Conservation (phyloP, 2,113 vertebrate genomes). For the Oceanites oceanicus region DNA sequence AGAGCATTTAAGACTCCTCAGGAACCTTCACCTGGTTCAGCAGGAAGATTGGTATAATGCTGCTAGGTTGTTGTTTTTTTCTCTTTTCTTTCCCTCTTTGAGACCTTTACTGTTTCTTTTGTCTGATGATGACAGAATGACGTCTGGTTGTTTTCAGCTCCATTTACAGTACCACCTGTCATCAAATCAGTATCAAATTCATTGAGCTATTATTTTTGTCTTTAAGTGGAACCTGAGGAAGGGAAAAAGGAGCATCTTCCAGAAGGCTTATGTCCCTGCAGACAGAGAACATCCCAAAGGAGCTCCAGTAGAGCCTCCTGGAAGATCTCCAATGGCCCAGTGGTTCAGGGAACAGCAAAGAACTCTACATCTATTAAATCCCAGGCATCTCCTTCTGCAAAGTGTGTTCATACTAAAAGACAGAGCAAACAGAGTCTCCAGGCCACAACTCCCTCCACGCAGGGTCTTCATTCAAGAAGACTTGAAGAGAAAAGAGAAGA, state of each 20-base stretch:
- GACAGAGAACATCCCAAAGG: background rate
- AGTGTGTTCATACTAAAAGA: background rate
- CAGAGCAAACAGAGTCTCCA: background rate
- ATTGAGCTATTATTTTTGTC: background rate
- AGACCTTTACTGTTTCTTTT: background rate
- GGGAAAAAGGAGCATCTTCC: background rate
- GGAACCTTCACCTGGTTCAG: background rate
- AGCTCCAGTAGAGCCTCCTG: background rate
- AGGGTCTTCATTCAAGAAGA: background rate
- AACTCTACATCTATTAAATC: background rate
- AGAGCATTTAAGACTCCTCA: background rate
- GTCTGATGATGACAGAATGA: background rate
- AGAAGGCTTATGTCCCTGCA: background rate
- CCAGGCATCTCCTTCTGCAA: background rate
- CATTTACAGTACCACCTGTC: background rate
- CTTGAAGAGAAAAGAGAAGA: background rate
- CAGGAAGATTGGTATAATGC: background rate
- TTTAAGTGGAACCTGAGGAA: background rate
- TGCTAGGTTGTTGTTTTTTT: background rate
- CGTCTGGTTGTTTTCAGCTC: background rate
- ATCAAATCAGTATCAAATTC: background rate
- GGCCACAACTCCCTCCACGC: background rate
- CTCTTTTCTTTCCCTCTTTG: background rate
- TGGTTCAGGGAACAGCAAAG: background rate
- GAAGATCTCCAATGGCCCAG: background rate